phyloP scores from a whole-genome alignment of 2,797 vertebrate species.

The Muscicapa striata region DNA sequence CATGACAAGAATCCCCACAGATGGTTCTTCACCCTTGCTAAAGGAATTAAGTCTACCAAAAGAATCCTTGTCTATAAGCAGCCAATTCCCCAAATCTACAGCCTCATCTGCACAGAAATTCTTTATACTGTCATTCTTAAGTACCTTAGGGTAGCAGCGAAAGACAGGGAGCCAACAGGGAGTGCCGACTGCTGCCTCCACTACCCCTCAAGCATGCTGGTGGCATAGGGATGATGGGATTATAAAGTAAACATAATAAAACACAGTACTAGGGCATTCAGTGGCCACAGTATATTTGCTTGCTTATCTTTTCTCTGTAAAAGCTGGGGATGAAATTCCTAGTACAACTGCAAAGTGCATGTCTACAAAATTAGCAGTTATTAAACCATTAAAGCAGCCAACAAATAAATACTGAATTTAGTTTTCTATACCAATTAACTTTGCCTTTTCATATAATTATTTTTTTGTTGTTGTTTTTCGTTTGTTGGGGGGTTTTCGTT shows the following conservation, averaged over 20 bases:
- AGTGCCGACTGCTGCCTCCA: constrained; percentile 67
- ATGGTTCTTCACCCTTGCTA: constrained; percentile 77
- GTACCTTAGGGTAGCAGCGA: constrained; percentile 79
- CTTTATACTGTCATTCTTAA: constrained; percentile 84
- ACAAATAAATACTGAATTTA: constrained; percentile 60
- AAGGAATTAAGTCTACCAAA: constrained; percentile 79
- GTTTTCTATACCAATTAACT: constrained; percentile 63
- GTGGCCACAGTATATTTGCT: constrained; percentile 70
- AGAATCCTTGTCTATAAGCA: constrained; percentile 75
- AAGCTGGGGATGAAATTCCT: constrained; percentile 62
- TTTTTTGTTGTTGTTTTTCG: too few relatives aligned
- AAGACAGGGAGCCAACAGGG: constrained; percentile 77
- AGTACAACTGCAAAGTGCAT: constrained; percentile 39
- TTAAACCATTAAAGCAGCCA: constrained; percentile 70
- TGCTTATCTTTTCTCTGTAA: constrained; percentile 60
- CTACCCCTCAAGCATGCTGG: constrained; percentile 77
- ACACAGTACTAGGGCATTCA: constrained; percentile 68
- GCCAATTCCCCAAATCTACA: constrained; percentile 79
- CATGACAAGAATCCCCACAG: constrained; percentile 80
- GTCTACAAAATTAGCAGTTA: constrained; percentile 60
- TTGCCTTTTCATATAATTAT: background rate
- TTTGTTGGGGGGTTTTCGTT: too few relatives aligned
- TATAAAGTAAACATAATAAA: constrained; percentile 82
- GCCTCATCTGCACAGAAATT: constrained; percentile 81
- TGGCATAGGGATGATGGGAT: constrained; percentile 76